phyloP scores from a whole-genome alignment of 2,797 vertebrate genomes.

The Cygnus olor region DNA sequence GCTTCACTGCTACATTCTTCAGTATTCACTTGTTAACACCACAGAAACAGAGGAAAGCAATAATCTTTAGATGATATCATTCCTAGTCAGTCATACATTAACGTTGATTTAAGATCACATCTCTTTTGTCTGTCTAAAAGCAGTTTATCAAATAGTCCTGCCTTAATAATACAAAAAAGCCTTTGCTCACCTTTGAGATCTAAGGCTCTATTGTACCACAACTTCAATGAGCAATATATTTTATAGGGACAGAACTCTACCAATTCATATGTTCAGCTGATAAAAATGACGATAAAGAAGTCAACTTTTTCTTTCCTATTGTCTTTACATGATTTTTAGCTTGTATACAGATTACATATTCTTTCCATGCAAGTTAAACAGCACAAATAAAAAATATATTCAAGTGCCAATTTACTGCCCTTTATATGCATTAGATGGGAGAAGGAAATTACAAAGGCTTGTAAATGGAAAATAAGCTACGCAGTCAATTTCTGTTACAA shows the following conservation, averaged over 20 bases:
- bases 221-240: not conserved
- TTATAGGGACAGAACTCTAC: not conserved
- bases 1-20: slow-evolving; percentile 53
- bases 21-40: slow-evolving; percentile 43
- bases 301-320: not conserved
- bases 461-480: slow-evolving; percentile 6
- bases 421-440: not conserved
- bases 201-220: not conserved
- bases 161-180: not conserved
- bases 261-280: not conserved
- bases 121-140: slow-evolving; percentile 44
- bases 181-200: slow-evolving; percentile 21
- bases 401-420: not conserved
- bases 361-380: not conserved
- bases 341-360: not conserved
- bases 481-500: not conserved
- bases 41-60: slow-evolving; percentile 58
- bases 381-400: not conserved
- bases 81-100: slow-evolving; percentile 49
- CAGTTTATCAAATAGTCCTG: slow-evolving; percentile 33
- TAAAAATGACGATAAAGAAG: not conserved
- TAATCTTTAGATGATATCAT: slow-evolving; percentile 63
- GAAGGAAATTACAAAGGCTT: not conserved
- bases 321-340: not conserved
- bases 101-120: slow-evolving; percentile 20